phyloP scores from a whole-genome alignment of 2,797 vertebrate genomes.

The Hozukius guyotensis region DNA sequence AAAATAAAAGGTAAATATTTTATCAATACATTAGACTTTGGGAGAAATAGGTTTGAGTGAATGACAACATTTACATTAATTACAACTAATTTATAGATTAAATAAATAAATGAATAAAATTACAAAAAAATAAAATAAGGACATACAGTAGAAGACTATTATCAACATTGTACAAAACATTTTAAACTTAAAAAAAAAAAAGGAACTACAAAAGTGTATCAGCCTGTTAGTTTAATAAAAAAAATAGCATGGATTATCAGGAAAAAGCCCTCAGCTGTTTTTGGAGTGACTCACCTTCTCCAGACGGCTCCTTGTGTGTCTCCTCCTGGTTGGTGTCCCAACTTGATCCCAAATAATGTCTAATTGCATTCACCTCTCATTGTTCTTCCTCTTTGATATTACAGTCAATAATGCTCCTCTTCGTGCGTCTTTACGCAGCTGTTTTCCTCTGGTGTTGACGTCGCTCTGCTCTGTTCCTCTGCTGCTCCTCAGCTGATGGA shows the following conservation, averaged over 20 bases:
- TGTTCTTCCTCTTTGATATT: not conserved
- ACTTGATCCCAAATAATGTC: not conserved
- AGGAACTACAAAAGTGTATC: not conserved
- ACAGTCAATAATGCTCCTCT: not conserved
- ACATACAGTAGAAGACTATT: too few species aligned
- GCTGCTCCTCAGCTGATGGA: slow-evolving; percentile 43
- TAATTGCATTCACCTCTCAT: not conserved
- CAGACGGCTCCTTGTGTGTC: not conserved
- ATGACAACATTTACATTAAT: not conserved
- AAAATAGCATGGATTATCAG: not conserved
- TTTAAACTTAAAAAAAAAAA: not conserved
- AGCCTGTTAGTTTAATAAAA: too few species aligned
- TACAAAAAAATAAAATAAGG: not conserved
- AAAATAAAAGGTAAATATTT: not conserved
- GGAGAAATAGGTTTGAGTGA: not conserved
- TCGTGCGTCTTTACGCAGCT: slow-evolving; percentile 5
- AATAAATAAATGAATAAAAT: not conserved
- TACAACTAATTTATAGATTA: not conserved
- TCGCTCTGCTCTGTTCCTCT: not conserved
- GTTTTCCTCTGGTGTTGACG: slow-evolving; percentile 45
- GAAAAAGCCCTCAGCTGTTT: not conserved
- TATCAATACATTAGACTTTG: not conserved
- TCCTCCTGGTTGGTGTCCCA: not conserved
- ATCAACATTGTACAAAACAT: not conserved
- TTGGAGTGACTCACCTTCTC: slow-evolving; percentile 55